Base-by-base conservation (phyloP, 1,140 invertebrate genomes). In the Hirudo medicinalis region DNA sequence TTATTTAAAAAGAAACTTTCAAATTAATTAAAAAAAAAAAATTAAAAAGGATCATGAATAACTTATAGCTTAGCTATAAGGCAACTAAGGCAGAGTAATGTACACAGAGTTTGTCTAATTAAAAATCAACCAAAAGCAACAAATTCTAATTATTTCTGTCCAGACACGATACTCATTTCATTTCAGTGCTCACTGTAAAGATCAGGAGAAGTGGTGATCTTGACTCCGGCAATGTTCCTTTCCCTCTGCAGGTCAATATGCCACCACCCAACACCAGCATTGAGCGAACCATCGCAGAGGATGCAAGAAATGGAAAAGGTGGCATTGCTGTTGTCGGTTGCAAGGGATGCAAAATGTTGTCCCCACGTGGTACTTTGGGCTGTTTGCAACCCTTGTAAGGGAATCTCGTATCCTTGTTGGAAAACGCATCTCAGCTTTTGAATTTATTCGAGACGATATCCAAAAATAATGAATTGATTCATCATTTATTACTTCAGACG, bases 281-380 rank as follows among this genome's bases (percentile, higher is more conserved):
- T 63, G 22, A 63, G 57, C 57, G 57, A 25, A 25, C 29, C 57
- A 32, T 63, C 29, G 20, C 57, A 63, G 22, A 32, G 22, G 20
- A 63, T 63, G 20, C 57, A 63, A 63, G 57, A 22, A 22, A 63
- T 32, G 11, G 57, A 63, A 20, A 63, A 63, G 8, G 57, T 63
- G 11, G 57, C 2, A 8, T 25, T 32, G 57, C 15, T 22, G 29
- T 63, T 63, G 29, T 63, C 57, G 57, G 17, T 63, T 13, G 57
- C 57, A 25, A 25, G 22, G 1, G 22, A 22, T 25, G 57, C 3
- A 13, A 22, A 3, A 22, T 63, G 22, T 2, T 25, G 9, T 32
- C 57, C 57, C 57, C 57, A 63, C 0, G 57, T 63, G 9, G 22
- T 63, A 20, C 57, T 63, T 15, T 63, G 57, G 13, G 22, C 22